Evolutionary conservation across 2,888 invertebrate genomes (phyloP).

Genomic region (Microchrysa polita): DNA sequence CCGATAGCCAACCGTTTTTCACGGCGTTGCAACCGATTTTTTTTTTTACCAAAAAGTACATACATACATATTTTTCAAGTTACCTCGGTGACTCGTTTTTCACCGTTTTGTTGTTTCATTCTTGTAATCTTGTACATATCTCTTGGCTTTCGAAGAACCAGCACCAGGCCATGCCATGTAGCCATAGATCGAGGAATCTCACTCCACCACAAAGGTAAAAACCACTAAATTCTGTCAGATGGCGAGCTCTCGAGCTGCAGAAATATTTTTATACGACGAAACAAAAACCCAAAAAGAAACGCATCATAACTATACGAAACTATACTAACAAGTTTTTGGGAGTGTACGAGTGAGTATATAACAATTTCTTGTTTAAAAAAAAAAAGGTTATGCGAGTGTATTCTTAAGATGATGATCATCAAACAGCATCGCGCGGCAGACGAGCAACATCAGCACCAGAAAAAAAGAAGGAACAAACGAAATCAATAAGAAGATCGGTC

Average conservation of each 20-base stretch:
- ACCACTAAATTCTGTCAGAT: slow-evolving; percentile 39
- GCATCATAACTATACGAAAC: slow-evolving; percentile 33
- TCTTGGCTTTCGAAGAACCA: neutral
- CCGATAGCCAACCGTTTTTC: slow-evolving; percentile 8
- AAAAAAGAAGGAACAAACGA: slow-evolving; percentile 18
- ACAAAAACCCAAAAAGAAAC: slow-evolving; percentile 36
- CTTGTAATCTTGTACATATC: slow-evolving; percentile 11
- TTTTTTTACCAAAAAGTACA: neutral
- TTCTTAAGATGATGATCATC: slow-evolving; percentile 37
- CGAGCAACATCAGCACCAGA: slow-evolving; percentile 6
- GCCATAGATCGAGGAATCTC: slow-evolving; percentile 35
- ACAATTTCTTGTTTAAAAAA: slow-evolving; percentile 33
- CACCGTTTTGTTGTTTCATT: slow-evolving; percentile 14
- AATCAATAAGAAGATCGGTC: slow-evolving; percentile 19
- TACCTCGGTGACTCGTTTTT: slow-evolving; percentile 26
- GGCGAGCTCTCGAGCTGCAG: slow-evolving; percentile 7
- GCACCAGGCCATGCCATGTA: too few relatives aligned
- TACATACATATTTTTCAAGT: slow-evolving; percentile 18
- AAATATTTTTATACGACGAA: slow-evolving; percentile 21
- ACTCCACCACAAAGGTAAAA: slow-evolving; percentile 9
- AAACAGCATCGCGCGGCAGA: slow-evolving; percentile 12
- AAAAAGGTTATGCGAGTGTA: slow-evolving; percentile 13
- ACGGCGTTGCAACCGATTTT: neutral
- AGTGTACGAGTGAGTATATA: slow-evolving; percentile 38
- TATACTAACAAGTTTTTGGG: slow-evolving; percentile 41